These are phyloP conservation scores for Piaya cayana DNA, from an alignment of 2,113 vertebrate genomes.

Conservation along the genomic window DNA sequence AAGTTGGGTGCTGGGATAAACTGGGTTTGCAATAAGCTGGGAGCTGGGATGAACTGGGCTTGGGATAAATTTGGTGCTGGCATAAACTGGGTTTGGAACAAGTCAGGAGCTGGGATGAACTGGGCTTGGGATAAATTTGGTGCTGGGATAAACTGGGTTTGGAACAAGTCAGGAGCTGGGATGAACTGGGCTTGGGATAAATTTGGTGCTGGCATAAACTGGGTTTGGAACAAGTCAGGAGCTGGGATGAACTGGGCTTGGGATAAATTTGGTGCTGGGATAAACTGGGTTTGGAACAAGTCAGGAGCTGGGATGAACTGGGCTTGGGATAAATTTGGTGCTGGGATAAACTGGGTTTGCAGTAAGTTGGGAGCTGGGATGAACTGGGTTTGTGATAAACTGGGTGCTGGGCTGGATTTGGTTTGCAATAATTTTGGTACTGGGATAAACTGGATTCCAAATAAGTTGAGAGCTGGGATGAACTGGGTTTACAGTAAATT, in stretches of 20 bases:
- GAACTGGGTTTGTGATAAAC: background rate
- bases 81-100: background rate
- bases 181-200: background rate
- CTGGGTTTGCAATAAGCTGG: background rate
- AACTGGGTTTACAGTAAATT: too few relatives aligned
- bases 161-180: background rate
- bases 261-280: rapidly evolving
- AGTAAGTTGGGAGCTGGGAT: too few relatives aligned
- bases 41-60: background rate
- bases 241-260: background rate
- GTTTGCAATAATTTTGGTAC: too few relatives aligned
- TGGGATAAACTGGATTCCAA: too few relatives aligned
- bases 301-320: too few relatives aligned
- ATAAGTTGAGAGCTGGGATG: too few relatives aligned
- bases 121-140: background rate
- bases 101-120: too few relatives aligned
- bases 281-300: too few relatives aligned
- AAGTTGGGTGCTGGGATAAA: background rate
- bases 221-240: too few relatives aligned
- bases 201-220: background rate
- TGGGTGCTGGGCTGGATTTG: background rate
- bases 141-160: background rate
- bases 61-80: background rate
- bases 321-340: background rate
- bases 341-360: background rate